phyloP scores from a whole-genome alignment of 2,797 vertebrate species.

The Acanthiza pusilla region DNA sequence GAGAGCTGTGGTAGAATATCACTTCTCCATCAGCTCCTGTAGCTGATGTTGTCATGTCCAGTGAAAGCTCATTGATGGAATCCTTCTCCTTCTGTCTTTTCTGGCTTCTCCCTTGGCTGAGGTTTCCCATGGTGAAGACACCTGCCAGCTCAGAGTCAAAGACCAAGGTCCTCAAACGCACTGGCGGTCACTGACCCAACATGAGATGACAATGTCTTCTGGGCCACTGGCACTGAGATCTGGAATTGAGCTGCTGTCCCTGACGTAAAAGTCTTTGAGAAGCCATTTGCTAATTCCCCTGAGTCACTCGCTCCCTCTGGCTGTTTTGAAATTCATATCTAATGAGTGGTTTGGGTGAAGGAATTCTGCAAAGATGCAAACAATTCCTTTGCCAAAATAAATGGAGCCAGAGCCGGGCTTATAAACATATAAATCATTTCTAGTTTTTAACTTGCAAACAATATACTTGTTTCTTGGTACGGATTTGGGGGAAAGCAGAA shows the following conservation, averaged over 20 bases:
- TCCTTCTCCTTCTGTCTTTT: not conserved
- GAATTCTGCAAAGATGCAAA: constrained; percentile 64
- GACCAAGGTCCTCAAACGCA: not conserved
- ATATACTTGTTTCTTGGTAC: constrained; percentile 18
- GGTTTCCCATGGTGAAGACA: not conserved
- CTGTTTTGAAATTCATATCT: constrained; percentile 66
- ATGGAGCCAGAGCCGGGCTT: constrained; percentile 41
- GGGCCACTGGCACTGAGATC: not conserved
- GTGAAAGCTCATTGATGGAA: not conserved
- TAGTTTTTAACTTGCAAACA: constrained; percentile 58
- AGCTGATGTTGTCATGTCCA: accelerated
- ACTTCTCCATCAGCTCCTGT: not conserved
- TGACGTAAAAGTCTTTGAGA: constrained; percentile 49
- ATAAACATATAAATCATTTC: constrained; percentile 66
- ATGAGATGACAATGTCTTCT: not conserved
- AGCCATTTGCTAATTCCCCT: constrained; percentile 55
- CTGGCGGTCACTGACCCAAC: not conserved
- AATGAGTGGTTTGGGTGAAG: constrained; percentile 61
- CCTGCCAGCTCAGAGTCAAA: not conserved
- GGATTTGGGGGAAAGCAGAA: not conserved
- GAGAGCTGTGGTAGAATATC: not conserved
- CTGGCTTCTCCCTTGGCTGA: not conserved
- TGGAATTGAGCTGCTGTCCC: not conserved
- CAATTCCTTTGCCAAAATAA: constrained; percentile 62
- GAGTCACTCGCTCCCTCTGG: constrained; percentile 46